Evolutionary conservation across 2,113 vertebrate species (phyloP).

Genomic region (Engraulis encrasicolus): DNA sequence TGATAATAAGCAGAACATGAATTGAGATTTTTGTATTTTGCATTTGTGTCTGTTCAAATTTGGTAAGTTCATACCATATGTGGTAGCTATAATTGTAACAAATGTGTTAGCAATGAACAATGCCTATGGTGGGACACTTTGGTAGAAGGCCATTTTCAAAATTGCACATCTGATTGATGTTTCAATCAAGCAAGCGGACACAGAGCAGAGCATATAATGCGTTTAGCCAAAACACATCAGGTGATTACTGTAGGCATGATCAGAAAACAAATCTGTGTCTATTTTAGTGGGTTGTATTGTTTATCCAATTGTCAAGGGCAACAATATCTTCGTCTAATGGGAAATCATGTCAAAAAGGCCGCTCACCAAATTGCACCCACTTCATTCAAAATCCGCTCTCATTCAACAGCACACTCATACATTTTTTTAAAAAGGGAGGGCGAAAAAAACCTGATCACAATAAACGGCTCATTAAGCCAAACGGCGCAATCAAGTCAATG

Average conservation of each 20-base stretch:
- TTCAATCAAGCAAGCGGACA: neutral
- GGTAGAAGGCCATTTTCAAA: too few species aligned
- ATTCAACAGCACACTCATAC: neutral
- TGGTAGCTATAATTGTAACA: too few species aligned
- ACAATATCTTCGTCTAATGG: neutral
- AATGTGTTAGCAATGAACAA: too few species aligned
- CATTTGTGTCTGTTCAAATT: too few species aligned
- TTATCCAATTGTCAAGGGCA: neutral
- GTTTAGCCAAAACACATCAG: neutral
- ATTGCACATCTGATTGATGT: neutral
- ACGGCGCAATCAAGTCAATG: conserved; percentile 16
- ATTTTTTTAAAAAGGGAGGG: too few species aligned
- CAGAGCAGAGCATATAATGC: neutral
- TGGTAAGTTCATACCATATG: too few species aligned
- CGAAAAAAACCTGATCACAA: conserved; percentile 35
- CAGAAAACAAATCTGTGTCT: neutral
- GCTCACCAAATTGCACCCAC: conserved; percentile 18
- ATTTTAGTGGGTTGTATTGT: conserved; percentile 1
- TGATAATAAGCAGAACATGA: too few species aligned
- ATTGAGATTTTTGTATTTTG: too few species aligned
- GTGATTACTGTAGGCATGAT: neutral
- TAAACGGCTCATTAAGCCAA: conserved; percentile 35
- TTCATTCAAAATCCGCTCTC: conserved; percentile 4
- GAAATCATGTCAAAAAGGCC: conserved; percentile 4
- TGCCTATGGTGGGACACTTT: too few species aligned